Conservation (phyloP, 2,888 invertebrate species). For the Apeira syringaria region DNA sequence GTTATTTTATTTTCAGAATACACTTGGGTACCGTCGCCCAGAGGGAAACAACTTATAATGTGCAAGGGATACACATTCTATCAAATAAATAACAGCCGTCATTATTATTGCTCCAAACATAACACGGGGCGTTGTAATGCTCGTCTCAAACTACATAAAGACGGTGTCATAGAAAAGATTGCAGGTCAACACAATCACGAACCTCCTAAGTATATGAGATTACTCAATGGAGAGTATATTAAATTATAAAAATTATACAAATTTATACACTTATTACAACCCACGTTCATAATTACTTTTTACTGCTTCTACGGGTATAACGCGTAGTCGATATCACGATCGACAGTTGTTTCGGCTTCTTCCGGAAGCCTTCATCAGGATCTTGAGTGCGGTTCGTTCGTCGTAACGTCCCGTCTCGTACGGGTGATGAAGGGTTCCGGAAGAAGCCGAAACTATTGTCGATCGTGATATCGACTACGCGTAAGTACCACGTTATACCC, state of each 20-base stretch:
- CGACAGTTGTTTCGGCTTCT: too few species aligned
- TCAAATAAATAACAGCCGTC: slow-evolving; percentile 27
- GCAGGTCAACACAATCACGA: slow-evolving; percentile 9
- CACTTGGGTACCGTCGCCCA: slow-evolving; percentile 30
- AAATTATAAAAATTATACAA: slow-evolving; percentile 16
- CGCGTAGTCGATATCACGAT: too few species aligned
- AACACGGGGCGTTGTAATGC: slow-evolving; percentile 40
- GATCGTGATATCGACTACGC: too few species aligned
- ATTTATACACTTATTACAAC: too few species aligned
- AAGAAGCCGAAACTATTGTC: too few species aligned
- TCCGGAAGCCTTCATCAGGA: too few species aligned
- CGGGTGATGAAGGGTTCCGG: too few species aligned
- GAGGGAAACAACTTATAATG: slow-evolving; percentile 36
- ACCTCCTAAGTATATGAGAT: slow-evolving; percentile 12
- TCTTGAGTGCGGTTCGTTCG: too few species aligned
- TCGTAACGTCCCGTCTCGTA: too few species aligned
- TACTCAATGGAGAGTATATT: slow-evolving; percentile 11
- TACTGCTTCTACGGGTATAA: too few species aligned
- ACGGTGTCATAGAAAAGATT: slow-evolving; percentile 6
- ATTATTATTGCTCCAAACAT: slow-evolving; percentile 47
- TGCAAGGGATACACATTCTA: slow-evolving; percentile 40
- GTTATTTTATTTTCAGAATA: slow-evolving; percentile 2
- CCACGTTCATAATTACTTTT: too few species aligned
- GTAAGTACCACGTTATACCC: too few species aligned
- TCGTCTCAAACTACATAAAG: slow-evolving; percentile 17